phyloP scores from a whole-genome alignment of 2,888 invertebrate genomes.

The Eristalis arbustorum region DNA sequence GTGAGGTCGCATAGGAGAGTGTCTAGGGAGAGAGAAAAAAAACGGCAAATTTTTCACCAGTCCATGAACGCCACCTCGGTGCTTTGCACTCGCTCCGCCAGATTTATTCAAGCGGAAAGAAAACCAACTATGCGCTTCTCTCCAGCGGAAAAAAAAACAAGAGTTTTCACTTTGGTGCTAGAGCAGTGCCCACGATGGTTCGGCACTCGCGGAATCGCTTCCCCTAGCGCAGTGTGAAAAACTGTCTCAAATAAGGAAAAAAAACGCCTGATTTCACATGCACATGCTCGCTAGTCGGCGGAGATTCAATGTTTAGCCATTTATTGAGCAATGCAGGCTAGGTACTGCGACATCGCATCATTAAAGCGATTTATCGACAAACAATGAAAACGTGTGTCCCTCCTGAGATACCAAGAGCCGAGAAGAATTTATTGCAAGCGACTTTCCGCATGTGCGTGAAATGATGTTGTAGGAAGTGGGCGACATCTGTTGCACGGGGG shows the following conservation, averaged over 20 bases:
- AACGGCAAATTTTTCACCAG: conserved; percentile 42
- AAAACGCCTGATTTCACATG: conserved; percentile 37
- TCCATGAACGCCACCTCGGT: conserved; percentile 4
- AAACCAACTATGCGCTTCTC: conserved; percentile 14
- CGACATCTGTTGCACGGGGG: background rate
- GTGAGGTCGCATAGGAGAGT: background rate
- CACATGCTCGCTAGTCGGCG: conserved; percentile 6
- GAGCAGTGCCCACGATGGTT: background rate
- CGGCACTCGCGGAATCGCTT: conserved; percentile 34
- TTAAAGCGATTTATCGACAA: conserved; percentile 47
- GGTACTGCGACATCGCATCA: conserved; percentile 16
- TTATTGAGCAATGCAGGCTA: conserved; percentile 60
- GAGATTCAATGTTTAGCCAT: conserved; percentile 27
- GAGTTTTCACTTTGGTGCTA: conserved; percentile 54
- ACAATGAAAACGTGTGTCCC: background rate
- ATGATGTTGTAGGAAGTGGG: conserved; percentile 48
- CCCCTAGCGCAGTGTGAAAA: conserved; percentile 36
- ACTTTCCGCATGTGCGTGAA: background rate
- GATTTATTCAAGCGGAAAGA: conserved; percentile 60
- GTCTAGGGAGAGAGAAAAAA: background rate
- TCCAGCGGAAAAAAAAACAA: background rate
- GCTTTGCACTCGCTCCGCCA: conserved; percentile 57
- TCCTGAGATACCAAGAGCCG: background rate
- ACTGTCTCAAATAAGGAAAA: conserved; percentile 26
- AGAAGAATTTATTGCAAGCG: conserved; percentile 52